Evolutionary conservation across 1,140 invertebrate species (phyloP).

Genomic region (Macrotrachela quadricornifera): DNA sequence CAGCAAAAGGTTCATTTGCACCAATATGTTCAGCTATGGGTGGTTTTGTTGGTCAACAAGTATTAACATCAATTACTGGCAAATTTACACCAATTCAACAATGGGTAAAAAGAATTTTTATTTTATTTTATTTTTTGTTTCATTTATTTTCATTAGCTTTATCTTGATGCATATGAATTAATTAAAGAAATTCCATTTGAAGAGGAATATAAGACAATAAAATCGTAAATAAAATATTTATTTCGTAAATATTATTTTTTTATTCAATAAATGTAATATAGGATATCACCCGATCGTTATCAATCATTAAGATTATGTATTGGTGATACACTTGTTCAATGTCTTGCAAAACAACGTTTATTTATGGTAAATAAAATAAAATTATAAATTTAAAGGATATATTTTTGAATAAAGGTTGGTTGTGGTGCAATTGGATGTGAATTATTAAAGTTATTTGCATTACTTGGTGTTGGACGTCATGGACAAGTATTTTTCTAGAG

Average conservation of each 20-base stretch:
- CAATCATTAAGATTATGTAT: conserved; percentile 25
- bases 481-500: neutral
- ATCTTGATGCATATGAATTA: too few relatives aligned
- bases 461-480: conserved; percentile 6
- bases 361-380: conserved; percentile 5
- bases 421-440: conserved; percentile 13
- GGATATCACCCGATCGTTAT: conserved; percentile 21
- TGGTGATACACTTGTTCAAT: conserved; percentile 13
- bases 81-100: conserved; percentile 30
- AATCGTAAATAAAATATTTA: neutral
- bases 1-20: conserved; percentile 11
- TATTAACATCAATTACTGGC: conserved; percentile 27
- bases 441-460: conserved; percentile 11
- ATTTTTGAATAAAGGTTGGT: too few relatives aligned
- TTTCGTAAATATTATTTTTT: too few relatives aligned
- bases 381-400: too few relatives aligned
- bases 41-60: conserved; percentile 37
- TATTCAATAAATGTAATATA: neutral
- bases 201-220: neutral
- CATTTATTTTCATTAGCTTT: too few relatives aligned
- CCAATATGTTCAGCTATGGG: conserved; percentile 25
- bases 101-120: conserved; percentile 16
- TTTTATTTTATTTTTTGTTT: too few relatives aligned
- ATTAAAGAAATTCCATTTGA: too few relatives aligned
- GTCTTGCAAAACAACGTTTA: conserved; percentile 6